A percentile compares a stretch with the other conserved stretches of the same genome.
Evolutionary conservation across 2,113 vertebrate genomes (phyloP).

Genomic region (Corythoichthys haematopterus): DNA sequence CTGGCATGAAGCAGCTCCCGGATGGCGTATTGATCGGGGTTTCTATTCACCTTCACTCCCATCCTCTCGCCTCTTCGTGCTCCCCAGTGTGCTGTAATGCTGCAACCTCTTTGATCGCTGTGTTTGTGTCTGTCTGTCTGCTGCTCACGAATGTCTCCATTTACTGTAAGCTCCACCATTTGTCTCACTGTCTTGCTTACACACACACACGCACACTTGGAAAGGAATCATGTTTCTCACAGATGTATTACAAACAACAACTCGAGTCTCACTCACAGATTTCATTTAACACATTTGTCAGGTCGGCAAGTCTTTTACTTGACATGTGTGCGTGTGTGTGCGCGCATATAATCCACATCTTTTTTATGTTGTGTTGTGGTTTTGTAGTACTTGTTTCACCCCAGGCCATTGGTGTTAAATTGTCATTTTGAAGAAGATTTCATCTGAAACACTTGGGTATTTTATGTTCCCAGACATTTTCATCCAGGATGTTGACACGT

Average conservation of each 20-base stretch:
- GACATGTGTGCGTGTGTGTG: constrained; percentile 7
- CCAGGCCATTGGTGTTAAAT: constrained; percentile 44
- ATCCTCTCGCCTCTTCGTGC: constrained; percentile 39
- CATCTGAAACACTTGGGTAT: constrained; percentile 21
- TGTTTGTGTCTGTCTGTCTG: constrained; percentile 60
- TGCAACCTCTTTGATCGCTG: constrained; percentile 60
- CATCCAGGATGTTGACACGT: constrained; percentile 28
- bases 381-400: constrained; percentile 29
- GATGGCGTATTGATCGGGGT: constrained; percentile 67
- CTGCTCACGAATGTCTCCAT: constrained; percentile 64
- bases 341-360: constrained; percentile 14
- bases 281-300: constrained; percentile 36
- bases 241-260: constrained; percentile 22
- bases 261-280: constrained; percentile 21
- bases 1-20: constrained; percentile 47
- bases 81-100: constrained; percentile 61
- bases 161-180: constrained; percentile 60
- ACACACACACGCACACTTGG: constrained; percentile 21
- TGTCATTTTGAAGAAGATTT: constrained; percentile 36
- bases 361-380: constrained; percentile 10
- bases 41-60: constrained; percentile 62
- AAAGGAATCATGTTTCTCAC: constrained; percentile 7
- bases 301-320: constrained; percentile 4
- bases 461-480: constrained; percentile 47
- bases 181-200: constrained; percentile 9